These are phyloP conservation scores for Chaenogobius annularis DNA, from an alignment of 2,113 vertebrate genomes.

Conservation along the genomic window DNA sequence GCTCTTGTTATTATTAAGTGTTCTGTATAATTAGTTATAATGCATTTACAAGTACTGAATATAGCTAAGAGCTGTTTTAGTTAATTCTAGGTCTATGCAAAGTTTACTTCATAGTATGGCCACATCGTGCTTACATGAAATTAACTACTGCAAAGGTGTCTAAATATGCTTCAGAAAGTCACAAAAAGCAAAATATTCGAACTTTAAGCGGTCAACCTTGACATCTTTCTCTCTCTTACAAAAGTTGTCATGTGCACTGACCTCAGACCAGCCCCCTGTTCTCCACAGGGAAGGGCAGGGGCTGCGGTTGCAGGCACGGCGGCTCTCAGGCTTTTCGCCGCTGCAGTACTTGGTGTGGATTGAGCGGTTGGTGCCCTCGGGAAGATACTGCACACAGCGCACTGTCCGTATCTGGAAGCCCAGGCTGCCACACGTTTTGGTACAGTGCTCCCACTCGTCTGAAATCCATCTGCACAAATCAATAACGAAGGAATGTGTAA, in stretches of 20 bases:
- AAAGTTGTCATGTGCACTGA: slow-evolving; percentile 37
- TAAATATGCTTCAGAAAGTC: neutral
- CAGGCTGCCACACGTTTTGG: slow-evolving; percentile 88
- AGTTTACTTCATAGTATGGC: neutral
- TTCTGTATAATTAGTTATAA: neutral
- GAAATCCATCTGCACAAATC: slow-evolving; percentile 82
- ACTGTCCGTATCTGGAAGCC: slow-evolving; percentile 93
- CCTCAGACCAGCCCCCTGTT: slow-evolving; percentile 90
- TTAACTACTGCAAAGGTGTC: neutral
- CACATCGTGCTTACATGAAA: too few species aligned
- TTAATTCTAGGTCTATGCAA: neutral
- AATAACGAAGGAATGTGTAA: neutral
- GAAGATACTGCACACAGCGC: slow-evolving; percentile 86
- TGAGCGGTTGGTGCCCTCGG: slow-evolving; percentile 84
- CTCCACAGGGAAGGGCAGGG: slow-evolving; percentile 89
- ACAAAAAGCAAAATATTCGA: too few species aligned
- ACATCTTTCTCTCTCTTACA: neutral
- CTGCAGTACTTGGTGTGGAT: slow-evolving; percentile 90
- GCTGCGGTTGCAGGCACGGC: slow-evolving; percentile 81
- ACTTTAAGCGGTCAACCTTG: too few species aligned
- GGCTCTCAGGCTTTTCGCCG: slow-evolving; percentile 87
- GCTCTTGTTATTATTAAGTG: too few species aligned
- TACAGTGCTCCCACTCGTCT: slow-evolving; percentile 94
- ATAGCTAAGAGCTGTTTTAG: neutral
- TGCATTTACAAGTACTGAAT: neutral